Conservation (phyloP, 1,140 invertebrate species). For the Hylaeus volcanicus region DNA sequence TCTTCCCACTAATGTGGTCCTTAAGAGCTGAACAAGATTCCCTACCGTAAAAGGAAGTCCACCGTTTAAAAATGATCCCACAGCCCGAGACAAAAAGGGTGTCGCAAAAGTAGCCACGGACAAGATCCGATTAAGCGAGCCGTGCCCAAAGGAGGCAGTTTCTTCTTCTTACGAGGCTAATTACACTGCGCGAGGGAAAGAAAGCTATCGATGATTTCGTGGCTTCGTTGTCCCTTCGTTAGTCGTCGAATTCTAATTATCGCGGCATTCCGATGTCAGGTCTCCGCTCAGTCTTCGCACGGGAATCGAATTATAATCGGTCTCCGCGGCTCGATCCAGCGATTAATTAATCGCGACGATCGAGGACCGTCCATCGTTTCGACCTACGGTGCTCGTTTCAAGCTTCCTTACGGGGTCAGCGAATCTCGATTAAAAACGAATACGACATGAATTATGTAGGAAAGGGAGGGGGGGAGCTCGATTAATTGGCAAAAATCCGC, state of each 20-base stretch:
- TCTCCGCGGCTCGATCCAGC: background rate
- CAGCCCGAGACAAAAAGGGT: too few species aligned
- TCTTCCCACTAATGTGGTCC: too few species aligned
- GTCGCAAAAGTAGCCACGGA: too few species aligned
- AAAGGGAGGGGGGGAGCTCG: conserved; percentile 45
- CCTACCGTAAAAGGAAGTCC: too few species aligned
- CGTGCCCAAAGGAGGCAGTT: background rate
- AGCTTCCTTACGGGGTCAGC: conserved; percentile 41
- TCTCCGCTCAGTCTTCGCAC: background rate
- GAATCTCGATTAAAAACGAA: conserved; percentile 45
- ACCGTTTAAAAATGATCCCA: too few species aligned
- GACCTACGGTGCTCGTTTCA: background rate
- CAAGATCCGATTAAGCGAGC: background rate
- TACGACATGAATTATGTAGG: conserved; percentile 69
- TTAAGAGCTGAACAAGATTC: too few species aligned
- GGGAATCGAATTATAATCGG: conserved; percentile 33
- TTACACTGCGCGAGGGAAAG: background rate
- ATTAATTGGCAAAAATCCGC: conserved; percentile 38
- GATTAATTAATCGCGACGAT: conserved; percentile 51
- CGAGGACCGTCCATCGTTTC: background rate
- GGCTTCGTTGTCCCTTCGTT: background rate
- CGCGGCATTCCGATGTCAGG: conserved; percentile 6
- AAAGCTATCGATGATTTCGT: background rate
- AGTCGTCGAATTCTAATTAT: conserved; percentile 21
- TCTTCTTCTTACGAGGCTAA: background rate